Evolutionary conservation across 2,797 vertebrate genomes (phyloP).

Genomic region (Alca torda): DNA sequence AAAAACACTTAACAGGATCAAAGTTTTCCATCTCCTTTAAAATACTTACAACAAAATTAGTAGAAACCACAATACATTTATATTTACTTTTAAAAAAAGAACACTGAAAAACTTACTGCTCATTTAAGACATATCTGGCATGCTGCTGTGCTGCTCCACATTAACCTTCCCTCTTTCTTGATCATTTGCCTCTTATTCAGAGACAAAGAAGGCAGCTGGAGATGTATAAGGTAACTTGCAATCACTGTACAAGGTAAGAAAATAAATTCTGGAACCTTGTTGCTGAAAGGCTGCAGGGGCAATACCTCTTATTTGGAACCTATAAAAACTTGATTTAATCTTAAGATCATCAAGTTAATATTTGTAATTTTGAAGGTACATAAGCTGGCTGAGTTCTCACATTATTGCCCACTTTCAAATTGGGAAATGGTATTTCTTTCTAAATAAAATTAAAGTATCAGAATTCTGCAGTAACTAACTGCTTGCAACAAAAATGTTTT

Average conservation of each 20-base stretch:
- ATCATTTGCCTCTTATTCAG: background rate
- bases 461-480: background rate
- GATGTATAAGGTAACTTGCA: background rate
- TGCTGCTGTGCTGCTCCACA: background rate
- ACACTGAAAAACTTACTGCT: background rate
- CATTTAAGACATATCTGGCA: background rate
- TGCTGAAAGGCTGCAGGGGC: background rate
- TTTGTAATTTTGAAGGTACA: background rate
- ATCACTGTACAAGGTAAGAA: background rate
- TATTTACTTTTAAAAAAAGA: background rate
- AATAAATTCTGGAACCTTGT: background rate
- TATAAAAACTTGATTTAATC: background rate
- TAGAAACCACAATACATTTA: background rate
- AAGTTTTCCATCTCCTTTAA: background rate
- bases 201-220: background rate
- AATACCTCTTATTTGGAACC: background rate
- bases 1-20: background rate
- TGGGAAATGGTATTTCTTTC: background rate
- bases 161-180: background rate
- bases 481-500: background rate
- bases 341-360: background rate
- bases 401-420: background rate
- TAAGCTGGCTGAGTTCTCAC: background rate
- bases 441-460: background rate
- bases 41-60: background rate